Evolutionary conservation across 2,888 invertebrate genomes (phyloP).

Genomic region (Parapristionchus giblindavisi): DNA sequence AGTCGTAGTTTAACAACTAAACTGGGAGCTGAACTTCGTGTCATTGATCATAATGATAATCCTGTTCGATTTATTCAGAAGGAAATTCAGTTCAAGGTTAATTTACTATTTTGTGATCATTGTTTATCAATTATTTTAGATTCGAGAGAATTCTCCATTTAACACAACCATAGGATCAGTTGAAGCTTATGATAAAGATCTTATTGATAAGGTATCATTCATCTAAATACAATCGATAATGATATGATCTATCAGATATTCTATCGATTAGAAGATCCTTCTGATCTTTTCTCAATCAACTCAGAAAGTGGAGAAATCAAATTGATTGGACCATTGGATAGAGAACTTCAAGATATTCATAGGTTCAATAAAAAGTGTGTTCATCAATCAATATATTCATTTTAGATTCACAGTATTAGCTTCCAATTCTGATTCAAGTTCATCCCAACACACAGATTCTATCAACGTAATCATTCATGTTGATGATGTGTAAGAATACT

Average conservation of each 20-base stretch:
- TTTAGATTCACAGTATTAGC: conserved; percentile 16
- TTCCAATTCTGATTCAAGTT: neutral
- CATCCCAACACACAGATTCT: neutral
- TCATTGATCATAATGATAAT: conserved; percentile 30
- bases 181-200: conserved; percentile 22
- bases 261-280: conserved; percentile 16
- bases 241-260: conserved; percentile 11
- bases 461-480: conserved; percentile 5
- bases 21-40: conserved; percentile 17
- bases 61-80: neutral
- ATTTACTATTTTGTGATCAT: neutral
- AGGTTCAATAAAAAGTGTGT: neutral
- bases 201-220: conserved; percentile 15
- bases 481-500: conserved; percentile 14
- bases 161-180: neutral
- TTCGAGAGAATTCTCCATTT: conserved; percentile 11
- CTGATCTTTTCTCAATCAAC: neutral
- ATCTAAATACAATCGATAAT: neutral
- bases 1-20: neutral
- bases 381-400: neutral
- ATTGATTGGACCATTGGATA: conserved; percentile 3
- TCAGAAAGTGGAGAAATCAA: neutral
- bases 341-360: neutral
- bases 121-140: neutral
- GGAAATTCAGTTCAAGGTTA: conserved; percentile 34